These are phyloP conservation scores for Acronicta psi DNA, from an alignment of 2,888 invertebrate species.

Conservation along the genomic window DNA sequence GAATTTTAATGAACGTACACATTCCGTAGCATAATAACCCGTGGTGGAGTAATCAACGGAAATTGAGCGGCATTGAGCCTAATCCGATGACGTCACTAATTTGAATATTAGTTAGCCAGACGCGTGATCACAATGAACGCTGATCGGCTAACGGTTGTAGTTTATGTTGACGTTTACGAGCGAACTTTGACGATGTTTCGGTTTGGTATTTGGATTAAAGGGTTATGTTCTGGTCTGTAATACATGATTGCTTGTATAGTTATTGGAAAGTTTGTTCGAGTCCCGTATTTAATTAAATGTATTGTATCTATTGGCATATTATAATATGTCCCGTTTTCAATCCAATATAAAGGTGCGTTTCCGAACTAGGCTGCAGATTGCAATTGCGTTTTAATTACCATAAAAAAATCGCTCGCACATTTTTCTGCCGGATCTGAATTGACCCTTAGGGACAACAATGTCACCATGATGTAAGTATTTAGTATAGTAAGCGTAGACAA, in stretches of 20 bases:
- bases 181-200: constrained; percentile 60
- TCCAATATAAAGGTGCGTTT: too few relatives aligned
- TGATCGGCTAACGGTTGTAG: constrained; percentile 44
- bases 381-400: too few relatives aligned
- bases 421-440: too few relatives aligned
- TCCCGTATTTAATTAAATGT: constrained; percentile 9
- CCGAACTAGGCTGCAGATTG: too few relatives aligned
- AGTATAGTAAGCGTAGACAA: too few relatives aligned
- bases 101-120: constrained; percentile 65
- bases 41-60: constrained; percentile 59
- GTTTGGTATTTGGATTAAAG: constrained; percentile 57
- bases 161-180: constrained; percentile 63
- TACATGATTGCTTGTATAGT: constrained; percentile 12
- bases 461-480: too few relatives aligned
- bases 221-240: constrained; percentile 38
- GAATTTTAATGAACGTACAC: constrained; percentile 40
- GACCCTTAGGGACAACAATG: too few relatives aligned
- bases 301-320: too few relatives aligned
- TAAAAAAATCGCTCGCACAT: too few relatives aligned
- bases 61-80: constrained; percentile 57
- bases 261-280: constrained; percentile 23
- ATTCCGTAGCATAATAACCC: constrained; percentile 29
- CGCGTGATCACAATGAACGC: constrained; percentile 59
- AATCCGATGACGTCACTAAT: constrained; percentile 69
- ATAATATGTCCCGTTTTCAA: too few relatives aligned